phyloP scores from a whole-genome alignment of 2,797 vertebrate species.

The Xiphorhynchus erythropygius region DNA sequence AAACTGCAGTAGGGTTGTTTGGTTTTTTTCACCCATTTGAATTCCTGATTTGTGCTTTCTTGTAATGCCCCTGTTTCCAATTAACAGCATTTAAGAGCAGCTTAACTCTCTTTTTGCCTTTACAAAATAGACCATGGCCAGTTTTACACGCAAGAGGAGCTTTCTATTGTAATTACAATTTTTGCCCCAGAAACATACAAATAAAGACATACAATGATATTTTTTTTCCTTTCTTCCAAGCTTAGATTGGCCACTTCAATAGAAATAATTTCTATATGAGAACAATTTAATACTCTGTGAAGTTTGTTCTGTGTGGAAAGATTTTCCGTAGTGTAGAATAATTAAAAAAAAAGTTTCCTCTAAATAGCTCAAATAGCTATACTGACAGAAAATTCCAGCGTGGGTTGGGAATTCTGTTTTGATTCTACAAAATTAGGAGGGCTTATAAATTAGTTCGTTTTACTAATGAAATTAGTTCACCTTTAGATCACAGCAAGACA shows the following conservation, averaged over 20 bases:
- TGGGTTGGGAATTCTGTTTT: neutral
- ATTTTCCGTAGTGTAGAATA: neutral
- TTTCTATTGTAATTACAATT: neutral
- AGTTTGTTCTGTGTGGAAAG: neutral
- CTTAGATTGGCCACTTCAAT: neutral
- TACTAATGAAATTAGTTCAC: neutral
- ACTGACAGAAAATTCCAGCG: neutral
- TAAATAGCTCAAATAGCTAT: neutral
- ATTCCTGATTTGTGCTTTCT: conserved; percentile 68
- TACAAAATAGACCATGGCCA: neutral
- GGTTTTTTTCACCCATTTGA: conserved; percentile 69
- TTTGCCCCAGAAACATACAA: neutral
- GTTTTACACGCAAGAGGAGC: neutral
- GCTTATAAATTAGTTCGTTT: neutral
- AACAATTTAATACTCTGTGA: neutral
- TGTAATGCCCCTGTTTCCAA: conserved; percentile 71
- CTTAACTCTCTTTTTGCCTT: neutral
- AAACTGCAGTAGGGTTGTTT: conserved; percentile 57
- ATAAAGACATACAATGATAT: neutral
- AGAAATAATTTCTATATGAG: neutral
- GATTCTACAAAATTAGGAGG: neutral
- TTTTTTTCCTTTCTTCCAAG: neutral
- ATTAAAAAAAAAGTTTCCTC: neutral
- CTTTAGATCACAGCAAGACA: neutral
- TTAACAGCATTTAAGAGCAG: conserved; percentile 66